These are phyloP conservation scores for Rhaphigaster nebulosa DNA, from an alignment of 2,888 invertebrate species.

Conservation along the genomic window DNA sequence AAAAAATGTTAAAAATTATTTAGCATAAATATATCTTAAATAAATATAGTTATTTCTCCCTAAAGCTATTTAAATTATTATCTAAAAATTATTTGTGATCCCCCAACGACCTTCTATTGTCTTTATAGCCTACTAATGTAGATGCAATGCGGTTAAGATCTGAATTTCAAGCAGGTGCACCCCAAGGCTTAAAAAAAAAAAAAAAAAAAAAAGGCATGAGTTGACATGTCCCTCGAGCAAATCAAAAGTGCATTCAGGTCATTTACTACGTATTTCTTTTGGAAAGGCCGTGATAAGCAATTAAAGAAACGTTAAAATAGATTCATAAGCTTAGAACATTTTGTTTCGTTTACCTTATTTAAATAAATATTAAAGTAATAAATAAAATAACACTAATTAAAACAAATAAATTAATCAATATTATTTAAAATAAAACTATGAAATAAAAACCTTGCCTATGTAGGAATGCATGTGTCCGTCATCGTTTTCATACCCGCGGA, in stretches of 20 bases:
- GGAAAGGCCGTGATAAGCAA: not conserved
- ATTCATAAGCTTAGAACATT: not conserved
- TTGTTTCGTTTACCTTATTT: not conserved
- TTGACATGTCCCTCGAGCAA: not conserved
- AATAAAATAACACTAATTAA: too few relatives aligned
- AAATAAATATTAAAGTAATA: not conserved
- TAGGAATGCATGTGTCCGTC: too few relatives aligned
- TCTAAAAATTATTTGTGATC: not conserved
- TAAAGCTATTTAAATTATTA: too few relatives aligned
- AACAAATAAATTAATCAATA: too few relatives aligned
- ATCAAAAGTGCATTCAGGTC: not conserved
- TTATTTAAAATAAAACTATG: too few relatives aligned
- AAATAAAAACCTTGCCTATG: too few relatives aligned
- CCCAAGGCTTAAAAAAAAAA: not conserved
- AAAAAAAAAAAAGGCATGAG: not conserved
- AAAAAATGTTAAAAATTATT: too few relatives aligned
- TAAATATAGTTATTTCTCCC: too few relatives aligned
- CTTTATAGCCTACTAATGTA: not conserved
- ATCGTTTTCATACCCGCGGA: too few relatives aligned
- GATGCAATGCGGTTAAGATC: constrained; percentile 15
- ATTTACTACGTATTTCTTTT: not conserved
- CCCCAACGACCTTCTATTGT: not conserved
- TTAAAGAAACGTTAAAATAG: not conserved
- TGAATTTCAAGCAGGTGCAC: not conserved
- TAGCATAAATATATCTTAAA: too few relatives aligned